Conservation (phyloP, 64 coral and sea anemone species). For the Montipora capricornis region DNA sequence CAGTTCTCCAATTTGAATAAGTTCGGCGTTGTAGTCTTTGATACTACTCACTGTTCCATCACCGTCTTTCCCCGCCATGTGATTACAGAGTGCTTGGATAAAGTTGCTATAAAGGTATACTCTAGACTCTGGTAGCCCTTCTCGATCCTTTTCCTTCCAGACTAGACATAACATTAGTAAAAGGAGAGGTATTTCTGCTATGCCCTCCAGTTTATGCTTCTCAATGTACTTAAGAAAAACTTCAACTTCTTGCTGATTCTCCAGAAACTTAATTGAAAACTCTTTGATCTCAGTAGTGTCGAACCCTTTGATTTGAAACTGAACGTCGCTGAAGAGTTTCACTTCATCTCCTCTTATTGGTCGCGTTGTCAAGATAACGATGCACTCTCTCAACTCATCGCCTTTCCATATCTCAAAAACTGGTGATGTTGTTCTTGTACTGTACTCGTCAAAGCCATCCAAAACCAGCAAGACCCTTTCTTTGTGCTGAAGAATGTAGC, state of each 20-base stretch:
- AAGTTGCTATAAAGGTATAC: constrained; percentile 55
- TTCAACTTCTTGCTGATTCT: not conserved
- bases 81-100: constrained; percentile 13
- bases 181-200: constrained; percentile 61
- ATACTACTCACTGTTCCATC: not conserved
- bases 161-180: constrained; percentile 48
- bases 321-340: not conserved
- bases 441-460: constrained; percentile 66
- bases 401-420: constrained; percentile 24
- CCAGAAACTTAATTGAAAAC: constrained; percentile 34
- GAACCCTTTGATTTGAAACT: constrained; percentile 52
- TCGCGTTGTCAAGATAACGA: constrained; percentile 36
- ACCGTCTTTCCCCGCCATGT: not conserved
- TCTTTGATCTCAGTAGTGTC: not conserved
- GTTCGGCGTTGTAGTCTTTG: constrained; percentile 26
- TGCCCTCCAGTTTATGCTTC: not conserved
- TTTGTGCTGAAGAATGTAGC: constrained; percentile 11
- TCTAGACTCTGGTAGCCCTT: constrained; percentile 7
- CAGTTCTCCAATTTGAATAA: constrained; percentile 38
- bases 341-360: constrained; percentile 36
- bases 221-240: constrained; percentile 6
- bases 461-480: constrained; percentile 57
- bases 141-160: constrained; percentile 42
- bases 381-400: not conserved
- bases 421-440: not conserved